Percentiles rank a stretch among this genome's conserved stretches.
Conservation (phyloP, 2,113 vertebrate species). For the Lamprotornis superbus region DNA sequence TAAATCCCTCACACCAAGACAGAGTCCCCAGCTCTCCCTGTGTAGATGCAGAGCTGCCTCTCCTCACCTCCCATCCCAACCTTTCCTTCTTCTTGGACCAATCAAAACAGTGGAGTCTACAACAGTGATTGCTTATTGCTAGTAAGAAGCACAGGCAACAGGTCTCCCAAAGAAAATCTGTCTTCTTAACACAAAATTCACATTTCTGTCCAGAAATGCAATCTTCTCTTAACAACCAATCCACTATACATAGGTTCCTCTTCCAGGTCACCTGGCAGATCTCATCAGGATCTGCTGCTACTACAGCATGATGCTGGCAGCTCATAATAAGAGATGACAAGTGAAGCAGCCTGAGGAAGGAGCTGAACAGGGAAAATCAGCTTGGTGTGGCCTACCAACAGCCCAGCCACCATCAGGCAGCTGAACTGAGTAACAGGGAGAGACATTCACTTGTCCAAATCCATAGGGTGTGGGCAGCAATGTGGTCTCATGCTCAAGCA, state of each 20-base stretch:
- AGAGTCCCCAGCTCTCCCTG: background rate
- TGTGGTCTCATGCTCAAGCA: background rate
- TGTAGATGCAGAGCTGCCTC: background rate
- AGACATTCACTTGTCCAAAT: background rate
- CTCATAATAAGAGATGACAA: background rate
- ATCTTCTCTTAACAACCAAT: background rate
- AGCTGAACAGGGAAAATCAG: background rate
- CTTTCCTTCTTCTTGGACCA: background rate
- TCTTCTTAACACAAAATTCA: background rate
- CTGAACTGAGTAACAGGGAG: background rate
- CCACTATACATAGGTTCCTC: fast-evolving
- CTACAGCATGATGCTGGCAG: background rate
- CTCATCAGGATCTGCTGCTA: background rate
- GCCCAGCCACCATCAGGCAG: background rate
- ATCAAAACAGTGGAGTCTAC: background rate
- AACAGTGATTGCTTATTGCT: background rate
- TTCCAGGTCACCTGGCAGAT: background rate
- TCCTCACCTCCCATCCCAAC: background rate
- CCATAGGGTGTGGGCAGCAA: background rate
- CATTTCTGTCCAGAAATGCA: background rate
- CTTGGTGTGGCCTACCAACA: background rate
- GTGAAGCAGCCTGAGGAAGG: background rate
- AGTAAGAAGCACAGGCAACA: background rate
- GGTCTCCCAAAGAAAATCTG: background rate
- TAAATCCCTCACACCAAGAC: background rate